Percentiles rank a stretch among this genome's conserved stretches.
Evolutionary conservation across 2,797 vertebrate species (phyloP).

Genomic region (Ispidina lecontei): DNA sequence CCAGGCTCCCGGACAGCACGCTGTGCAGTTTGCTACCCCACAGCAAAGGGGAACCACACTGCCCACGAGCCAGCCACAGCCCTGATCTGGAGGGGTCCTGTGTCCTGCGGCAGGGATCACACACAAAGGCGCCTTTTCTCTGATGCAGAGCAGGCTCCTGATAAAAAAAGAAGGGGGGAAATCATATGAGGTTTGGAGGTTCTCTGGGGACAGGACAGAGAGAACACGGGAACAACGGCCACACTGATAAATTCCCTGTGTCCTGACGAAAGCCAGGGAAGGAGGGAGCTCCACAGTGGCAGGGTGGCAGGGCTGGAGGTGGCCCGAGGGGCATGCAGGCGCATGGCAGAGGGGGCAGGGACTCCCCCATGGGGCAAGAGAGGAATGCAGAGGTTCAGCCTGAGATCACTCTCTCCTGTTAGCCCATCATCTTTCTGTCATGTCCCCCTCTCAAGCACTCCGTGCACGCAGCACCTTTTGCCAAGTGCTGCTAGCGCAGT

Average conservation of each 20-base stretch:
- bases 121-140: background rate
- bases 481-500: background rate
- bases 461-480: background rate
- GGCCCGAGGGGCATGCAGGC: background rate
- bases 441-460: fast-evolving
- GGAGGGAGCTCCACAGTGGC: background rate
- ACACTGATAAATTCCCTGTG: background rate
- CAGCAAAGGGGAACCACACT: background rate
- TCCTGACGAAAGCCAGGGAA: background rate
- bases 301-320: background rate
- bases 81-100: too few relatives aligned
- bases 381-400: background rate
- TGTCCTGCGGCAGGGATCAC: background rate
- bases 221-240: background rate
- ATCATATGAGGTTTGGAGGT: background rate
- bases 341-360: background rate
- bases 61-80: background rate
- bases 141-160: background rate
- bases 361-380: background rate
- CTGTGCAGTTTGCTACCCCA: background rate
- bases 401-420: background rate
- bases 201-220: background rate
- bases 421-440: fast-evolving
- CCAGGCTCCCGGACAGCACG: background rate
- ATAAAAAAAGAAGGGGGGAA: background rate